Evolutionary conservation across 2,888 invertebrate genomes (phyloP).

Genomic region (Drosophila histrio): DNA sequence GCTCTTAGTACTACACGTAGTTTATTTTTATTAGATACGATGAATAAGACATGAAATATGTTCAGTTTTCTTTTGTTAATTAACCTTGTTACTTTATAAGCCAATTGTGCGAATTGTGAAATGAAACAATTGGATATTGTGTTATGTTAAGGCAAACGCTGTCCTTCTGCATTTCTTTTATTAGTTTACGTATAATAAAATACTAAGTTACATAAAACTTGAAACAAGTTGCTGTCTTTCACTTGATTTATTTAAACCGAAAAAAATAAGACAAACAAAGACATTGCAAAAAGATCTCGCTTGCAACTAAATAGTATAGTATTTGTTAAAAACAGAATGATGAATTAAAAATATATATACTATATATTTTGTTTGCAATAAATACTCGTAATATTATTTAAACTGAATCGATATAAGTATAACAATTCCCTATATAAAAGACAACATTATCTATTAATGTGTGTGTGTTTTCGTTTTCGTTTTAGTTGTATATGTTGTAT

Average conservation of each 20-base stretch:
- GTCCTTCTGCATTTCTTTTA: conserved; percentile 84
- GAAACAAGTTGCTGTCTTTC: conserved; percentile 63
- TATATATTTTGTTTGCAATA: conserved; percentile 63
- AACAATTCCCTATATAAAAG: conserved; percentile 80
- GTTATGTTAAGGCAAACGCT: conserved; percentile 82
- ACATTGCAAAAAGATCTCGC: conserved; percentile 72
- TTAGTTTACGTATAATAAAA: conserved; percentile 84
- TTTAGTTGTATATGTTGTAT: conserved; percentile 43
- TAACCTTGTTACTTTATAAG: background rate
- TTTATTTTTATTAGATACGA: background rate
- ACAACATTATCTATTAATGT: conserved; percentile 74
- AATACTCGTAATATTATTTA: conserved; percentile 51
- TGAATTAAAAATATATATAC: conserved; percentile 54
- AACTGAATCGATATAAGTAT: conserved; percentile 66
- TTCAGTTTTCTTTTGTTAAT: background rate
- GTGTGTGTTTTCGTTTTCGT: conserved; percentile 29
- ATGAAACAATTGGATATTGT: conserved; percentile 58
- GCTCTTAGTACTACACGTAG: conserved; percentile 10
- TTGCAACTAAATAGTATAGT: conserved; percentile 63
- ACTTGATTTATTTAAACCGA: conserved; percentile 62
- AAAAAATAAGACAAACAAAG: conserved; percentile 71
- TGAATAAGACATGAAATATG: background rate
- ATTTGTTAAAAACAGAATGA: conserved; percentile 38
- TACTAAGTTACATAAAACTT: conserved; percentile 82
- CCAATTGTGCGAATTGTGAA: conserved; percentile 6